These are phyloP conservation scores for Conus ventricosus DNA, from an alignment of 1,140 invertebrate genomes.

Conservation along the genomic window DNA sequence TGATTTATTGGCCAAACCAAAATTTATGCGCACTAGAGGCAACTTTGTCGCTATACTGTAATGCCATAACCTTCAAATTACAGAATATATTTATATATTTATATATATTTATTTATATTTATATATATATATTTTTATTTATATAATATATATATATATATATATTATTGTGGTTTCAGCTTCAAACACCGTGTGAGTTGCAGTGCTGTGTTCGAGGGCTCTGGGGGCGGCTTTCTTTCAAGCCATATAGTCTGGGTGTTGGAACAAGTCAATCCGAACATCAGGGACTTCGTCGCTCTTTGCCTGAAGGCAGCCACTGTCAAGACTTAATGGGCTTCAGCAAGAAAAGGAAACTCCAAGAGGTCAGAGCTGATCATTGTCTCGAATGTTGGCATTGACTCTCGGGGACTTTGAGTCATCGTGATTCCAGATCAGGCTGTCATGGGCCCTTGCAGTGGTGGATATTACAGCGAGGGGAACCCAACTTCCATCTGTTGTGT, in stretches of 20 bases:
- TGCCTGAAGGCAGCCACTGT: neutral
- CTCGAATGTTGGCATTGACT: neutral
- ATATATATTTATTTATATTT: no score
- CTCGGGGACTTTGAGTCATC: neutral
- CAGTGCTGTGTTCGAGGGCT: no score
- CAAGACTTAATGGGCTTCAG: neutral
- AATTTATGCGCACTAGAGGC: no score
- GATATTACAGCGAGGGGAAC: neutral
- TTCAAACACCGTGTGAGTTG: neutral
- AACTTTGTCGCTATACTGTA: no score
- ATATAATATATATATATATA: no score
- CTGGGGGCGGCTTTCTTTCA: neutral
- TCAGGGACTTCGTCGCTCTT: neutral
- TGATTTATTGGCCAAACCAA: no score
- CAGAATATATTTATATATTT: no score
- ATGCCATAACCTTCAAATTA: no score
- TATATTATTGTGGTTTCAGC: neutral
- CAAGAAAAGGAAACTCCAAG: neutral
- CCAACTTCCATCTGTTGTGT: neutral
- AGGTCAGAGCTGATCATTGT: neutral
- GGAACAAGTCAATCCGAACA: neutral
- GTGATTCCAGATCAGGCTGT: neutral
- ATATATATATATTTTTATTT: no score
- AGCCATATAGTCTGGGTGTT: neutral
- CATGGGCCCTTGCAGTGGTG: slow-evolving; percentile 8